phyloP scores from a whole-genome alignment of 1,140 invertebrate species.

The Bombus affinis region DNA sequence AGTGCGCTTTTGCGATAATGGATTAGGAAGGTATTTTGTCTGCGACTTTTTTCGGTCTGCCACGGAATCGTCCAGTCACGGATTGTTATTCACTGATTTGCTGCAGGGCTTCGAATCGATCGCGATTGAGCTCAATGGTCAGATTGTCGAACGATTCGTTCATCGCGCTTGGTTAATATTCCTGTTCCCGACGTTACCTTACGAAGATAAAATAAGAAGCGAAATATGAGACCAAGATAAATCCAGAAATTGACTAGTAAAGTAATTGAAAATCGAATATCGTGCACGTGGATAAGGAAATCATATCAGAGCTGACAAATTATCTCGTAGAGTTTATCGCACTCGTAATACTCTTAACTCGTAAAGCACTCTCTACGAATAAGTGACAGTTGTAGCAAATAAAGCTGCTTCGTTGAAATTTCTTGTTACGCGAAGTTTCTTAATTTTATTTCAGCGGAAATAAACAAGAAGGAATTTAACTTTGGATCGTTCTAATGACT shows the following conservation, averaged over 20 bases:
- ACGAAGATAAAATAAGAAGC: not conserved
- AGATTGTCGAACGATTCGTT: not conserved
- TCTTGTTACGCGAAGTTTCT: slow-evolving; percentile 19
- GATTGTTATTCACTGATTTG: not conserved
- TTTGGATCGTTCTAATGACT: slow-evolving; percentile 20
- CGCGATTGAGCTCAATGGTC: slow-evolving; percentile 15
- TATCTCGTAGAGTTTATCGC: not conserved
- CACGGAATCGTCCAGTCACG: not conserved
- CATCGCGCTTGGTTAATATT: not conserved
- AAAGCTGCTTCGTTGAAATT: not conserved
- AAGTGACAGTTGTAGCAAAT: slow-evolving; percentile 21
- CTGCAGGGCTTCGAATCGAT: not conserved
- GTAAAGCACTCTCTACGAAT: not conserved
- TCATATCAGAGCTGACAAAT: not conserved
- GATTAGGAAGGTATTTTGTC: slow-evolving; percentile 44
- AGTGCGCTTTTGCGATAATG: not conserved
- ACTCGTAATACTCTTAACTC: not conserved
- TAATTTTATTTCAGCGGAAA: slow-evolving; percentile 39
- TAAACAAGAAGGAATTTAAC: slow-evolving; percentile 22
- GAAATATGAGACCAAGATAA: not conserved
- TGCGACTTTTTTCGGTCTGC: not conserved
- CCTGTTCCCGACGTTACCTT: not conserved
- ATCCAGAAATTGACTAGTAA: not conserved
- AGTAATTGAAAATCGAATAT: not conserved
- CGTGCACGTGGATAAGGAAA: too few relatives aligned